Base-by-base conservation (phyloP, 2,888 invertebrate genomes). In the Capitulum mitella region DNA sequence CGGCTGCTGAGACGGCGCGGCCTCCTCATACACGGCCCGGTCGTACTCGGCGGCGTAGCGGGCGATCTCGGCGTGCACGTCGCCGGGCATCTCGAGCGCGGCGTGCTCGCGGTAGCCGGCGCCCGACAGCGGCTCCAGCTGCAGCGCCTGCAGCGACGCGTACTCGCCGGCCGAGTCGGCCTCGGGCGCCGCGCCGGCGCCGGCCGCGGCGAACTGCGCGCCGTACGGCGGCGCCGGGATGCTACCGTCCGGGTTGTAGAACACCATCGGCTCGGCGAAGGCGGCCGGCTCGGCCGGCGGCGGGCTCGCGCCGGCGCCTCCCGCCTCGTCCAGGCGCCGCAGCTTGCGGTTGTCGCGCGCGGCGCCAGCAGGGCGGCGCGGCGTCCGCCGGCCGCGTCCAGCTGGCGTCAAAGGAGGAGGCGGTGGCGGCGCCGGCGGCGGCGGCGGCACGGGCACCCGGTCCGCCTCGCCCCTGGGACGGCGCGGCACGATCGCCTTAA, bases 211-310 rank as follows among this genome's bases (percentile, higher is more conserved):
- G n/a, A 12, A 12, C 61, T 61, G 61, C 34, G 22, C 10, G 22
- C 37, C 32, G 37, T 37, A 64, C 8, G 64, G 64, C 19, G 64
- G 64, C 22, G 64, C 64, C 34, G 64, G 64, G 22, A 64, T 64
- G 22, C 64, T 64, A 19, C 64, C 64, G 64, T 64, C 64, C 34
- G 64, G 64, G 64, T 64, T 64, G 32, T 22, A 64, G 64, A 37
- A 64, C 64, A 64, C 64, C 64, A 64, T 64, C 32, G 29, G 61
- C n/a, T 34, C 34, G 34, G 34, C 16, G 64, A 22, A 64, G 19
- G 32, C 19, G 34, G 37, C 64, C 19, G n/a, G 19, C 22, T 64
- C 64, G 32, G 19, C 32, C 34, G 64, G 34, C 34, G 37, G 64
- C 2, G 34, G 34, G 5, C 32, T 34, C 34, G 19, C 22, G 64